A percentile compares a stretch with the other conserved stretches of the same genome.
Conservation (phyloP, 2,797 vertebrate species). For the Mallotus villosus region DNA sequence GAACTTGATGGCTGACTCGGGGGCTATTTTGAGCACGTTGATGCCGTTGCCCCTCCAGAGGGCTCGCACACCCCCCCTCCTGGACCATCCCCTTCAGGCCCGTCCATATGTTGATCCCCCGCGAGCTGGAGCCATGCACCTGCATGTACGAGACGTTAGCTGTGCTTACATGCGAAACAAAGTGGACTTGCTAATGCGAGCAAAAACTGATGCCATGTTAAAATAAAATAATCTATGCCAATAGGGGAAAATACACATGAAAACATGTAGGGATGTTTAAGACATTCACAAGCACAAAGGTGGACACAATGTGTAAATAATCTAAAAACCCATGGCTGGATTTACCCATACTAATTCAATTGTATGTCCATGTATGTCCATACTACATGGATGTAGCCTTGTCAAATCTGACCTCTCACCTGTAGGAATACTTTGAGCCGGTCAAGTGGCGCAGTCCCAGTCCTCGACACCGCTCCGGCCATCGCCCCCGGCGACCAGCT, state of each 20-base stretch:
- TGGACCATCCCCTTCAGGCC: slow-evolving; percentile 75
- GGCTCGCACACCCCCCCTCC: slow-evolving; percentile 73
- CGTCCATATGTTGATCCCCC: slow-evolving; percentile 69
- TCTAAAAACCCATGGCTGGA: no score
- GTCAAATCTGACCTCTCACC: slow-evolving; percentile 55
- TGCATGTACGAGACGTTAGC: slow-evolving; percentile 35
- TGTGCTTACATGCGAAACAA: neutral
- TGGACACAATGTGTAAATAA: neutral
- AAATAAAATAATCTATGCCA: neutral
- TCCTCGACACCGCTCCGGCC: slow-evolving; percentile 90
- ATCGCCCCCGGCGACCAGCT: slow-evolving; percentile 87
- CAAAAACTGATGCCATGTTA: neutral
- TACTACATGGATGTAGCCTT: neutral
- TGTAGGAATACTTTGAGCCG: slow-evolving; percentile 94
- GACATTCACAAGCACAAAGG: neutral
- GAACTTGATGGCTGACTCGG: slow-evolving; percentile 85
- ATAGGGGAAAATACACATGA: no score
- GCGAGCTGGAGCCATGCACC: slow-evolving; percentile 67
- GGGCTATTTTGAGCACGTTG: slow-evolving; percentile 86
- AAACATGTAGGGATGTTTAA: neutral
- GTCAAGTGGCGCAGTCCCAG: slow-evolving; percentile 91
- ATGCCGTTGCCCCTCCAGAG: slow-evolving; percentile 86
- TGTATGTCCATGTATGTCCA: neutral
- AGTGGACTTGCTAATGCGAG: no score
- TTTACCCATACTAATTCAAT: neutral